Evolutionary conservation across 2,113 vertebrate genomes (phyloP), one percentile per base, ranked within the genome.

Genomic region (Genyomyrus donnyi): DNA sequence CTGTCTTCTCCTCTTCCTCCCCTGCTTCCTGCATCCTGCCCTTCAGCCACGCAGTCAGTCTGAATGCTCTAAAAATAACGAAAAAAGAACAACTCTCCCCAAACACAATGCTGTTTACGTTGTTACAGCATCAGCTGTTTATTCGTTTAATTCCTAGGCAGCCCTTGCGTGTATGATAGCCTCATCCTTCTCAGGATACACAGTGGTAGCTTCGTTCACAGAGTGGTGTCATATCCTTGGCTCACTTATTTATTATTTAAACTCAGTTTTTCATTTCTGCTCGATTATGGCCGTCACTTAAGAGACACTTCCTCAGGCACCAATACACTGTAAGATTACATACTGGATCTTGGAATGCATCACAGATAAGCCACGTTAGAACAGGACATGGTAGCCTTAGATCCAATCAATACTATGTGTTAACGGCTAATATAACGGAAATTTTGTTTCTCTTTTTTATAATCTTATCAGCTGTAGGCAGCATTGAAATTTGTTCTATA

Each of bases 11-110:
- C 90, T 92, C 93, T 94, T 95, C 94, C 94, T 93, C 92, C 92
- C 92, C 93, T 92, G 92, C 94, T 95, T 95, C 95, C 95, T 93
- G 93, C 91, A 95, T 96, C 94, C 95, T 94, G 91, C 46, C 83
- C 84, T 87, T 88, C 50, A 80, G 74, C 74, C 84, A 90, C 53
- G 27, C 50, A 91, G 90, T 92, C 90, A 91, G 91, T 91, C 93
- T 85, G 91, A 66, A 94, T 91, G 53, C 31, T 45, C 94, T 95
- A 94, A 94, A 95, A 95, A 95, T 95, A 96, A 94, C 91, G 35
- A 45, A 86, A 50, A 52, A 86, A 0, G 35, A 88, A 39, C 92
- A 92, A 92, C 92, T 94, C 94, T 95, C 94, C 93, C 94, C 93
- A 92, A 92, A 90, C 77, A 17, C 91, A 21, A 84, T 90, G 90